phyloP scores from a whole-genome alignment of 1,140 invertebrate genomes.

The Stegodyphus dumicola region DNA sequence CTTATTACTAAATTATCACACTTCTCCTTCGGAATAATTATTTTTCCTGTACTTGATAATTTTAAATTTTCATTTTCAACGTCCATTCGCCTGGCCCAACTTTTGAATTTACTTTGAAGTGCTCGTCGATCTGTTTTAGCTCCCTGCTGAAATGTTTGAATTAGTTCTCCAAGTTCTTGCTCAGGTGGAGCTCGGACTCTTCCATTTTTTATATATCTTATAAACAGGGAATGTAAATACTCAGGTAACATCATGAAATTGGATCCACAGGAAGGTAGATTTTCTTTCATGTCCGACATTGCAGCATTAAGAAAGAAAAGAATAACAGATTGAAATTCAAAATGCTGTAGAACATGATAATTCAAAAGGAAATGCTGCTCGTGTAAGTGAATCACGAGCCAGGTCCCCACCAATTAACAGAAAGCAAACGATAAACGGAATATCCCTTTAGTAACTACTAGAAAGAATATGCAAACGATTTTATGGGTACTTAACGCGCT shows the following conservation, averaged over 20 bases:
- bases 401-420: too few relatives aligned
- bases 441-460: too few relatives aligned
- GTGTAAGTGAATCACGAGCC: too few relatives aligned
- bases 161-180: constrained; percentile 27
- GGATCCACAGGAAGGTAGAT: background rate
- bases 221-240: constrained; percentile 38
- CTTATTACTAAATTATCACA: constrained; percentile 32
- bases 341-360: background rate
- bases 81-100: constrained; percentile 46
- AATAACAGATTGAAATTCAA: background rate
- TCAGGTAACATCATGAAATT: constrained; percentile 49
- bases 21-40: constrained; percentile 42
- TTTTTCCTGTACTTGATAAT: constrained; percentile 20
- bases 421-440: too few relatives aligned
- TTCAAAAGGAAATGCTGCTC: too few relatives aligned
- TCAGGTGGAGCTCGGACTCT: constrained; percentile 31
- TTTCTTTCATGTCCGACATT: background rate
- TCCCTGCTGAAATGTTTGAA: constrained; percentile 44
- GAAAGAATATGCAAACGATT: too few relatives aligned
- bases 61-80: constrained; percentile 17
- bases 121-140: constrained; percentile 52
- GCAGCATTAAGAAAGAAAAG: background rate
- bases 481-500: too few relatives aligned
- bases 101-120: constrained; percentile 58
- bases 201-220: constrained; percentile 27